Conservation (phyloP, 2,797 vertebrate species). For the Lepilemur ruficaudatus region DNA sequence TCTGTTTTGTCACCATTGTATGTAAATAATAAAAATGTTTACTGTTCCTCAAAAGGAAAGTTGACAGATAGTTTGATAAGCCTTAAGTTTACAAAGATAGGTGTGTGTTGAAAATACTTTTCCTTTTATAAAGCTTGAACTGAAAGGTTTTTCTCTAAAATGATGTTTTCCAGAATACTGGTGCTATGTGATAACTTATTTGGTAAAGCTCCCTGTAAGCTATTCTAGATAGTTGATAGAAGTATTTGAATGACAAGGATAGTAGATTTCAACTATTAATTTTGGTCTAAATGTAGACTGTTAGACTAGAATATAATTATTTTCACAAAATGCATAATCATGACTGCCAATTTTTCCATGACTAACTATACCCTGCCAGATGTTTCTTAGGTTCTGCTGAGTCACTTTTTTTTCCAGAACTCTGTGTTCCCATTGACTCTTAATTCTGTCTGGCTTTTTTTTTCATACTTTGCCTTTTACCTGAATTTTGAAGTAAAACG, state of each 20-base stretch:
- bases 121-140: not conserved
- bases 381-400: conserved; percentile 73
- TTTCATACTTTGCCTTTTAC: conserved; percentile 46
- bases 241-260: not conserved
- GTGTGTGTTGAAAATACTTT: not conserved
- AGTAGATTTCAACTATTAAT: conserved; percentile 3
- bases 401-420: conserved; percentile 63
- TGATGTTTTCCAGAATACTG: not conserved
- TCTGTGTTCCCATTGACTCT: conserved; percentile 46
- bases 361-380: conserved; percentile 67
- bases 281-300: not conserved
- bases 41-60: not conserved
- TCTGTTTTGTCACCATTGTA: not conserved
- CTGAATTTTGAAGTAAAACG: conserved; percentile 15
- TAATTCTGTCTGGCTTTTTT: conserved; percentile 47
- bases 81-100: not conserved
- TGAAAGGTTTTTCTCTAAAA: conserved; percentile 40
- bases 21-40: not conserved
- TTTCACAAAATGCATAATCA: conserved; percentile 67
- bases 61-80: not conserved
- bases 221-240: not conserved
- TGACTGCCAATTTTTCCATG: conserved; percentile 62
- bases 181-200: not conserved
- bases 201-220: not conserved
- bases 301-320: conserved; percentile 1